Conservation (phyloP, 2,888 invertebrate species). For the Cheilosia grossa region DNA sequence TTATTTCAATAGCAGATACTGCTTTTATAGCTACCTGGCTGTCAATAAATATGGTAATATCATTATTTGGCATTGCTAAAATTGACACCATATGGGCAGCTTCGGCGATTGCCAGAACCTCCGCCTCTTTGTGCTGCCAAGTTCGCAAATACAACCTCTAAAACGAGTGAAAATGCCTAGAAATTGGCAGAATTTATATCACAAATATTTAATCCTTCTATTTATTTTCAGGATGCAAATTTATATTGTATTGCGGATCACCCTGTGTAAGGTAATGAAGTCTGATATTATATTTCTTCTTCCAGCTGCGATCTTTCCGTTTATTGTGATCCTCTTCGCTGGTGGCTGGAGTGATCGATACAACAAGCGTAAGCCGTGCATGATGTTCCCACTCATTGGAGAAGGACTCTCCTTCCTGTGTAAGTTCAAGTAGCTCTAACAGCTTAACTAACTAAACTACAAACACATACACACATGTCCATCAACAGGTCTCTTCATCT, state of each 20-base stretch:
- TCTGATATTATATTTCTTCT: constrained; percentile 6
- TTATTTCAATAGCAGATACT: too few species aligned
- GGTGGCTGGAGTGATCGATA: constrained; percentile 83
- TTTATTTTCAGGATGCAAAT: neutral
- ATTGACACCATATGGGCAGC: too few species aligned
- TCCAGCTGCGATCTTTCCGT: constrained; percentile 81
- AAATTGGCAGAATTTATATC: neutral
- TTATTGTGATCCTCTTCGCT: constrained; percentile 82
- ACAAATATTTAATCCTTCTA: neutral
- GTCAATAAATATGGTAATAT: too few species aligned
- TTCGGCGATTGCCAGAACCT: too few species aligned
- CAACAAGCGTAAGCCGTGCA: constrained; percentile 82
- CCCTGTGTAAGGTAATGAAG: too few species aligned
- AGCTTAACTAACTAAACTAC: neutral
- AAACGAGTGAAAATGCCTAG: neutral
- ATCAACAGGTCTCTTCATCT: constrained; percentile 80
- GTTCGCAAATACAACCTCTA: neutral
- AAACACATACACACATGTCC: too few species aligned
- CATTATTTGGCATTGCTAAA: too few species aligned
- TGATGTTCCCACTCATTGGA: constrained; percentile 82
- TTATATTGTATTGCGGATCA: neutral
- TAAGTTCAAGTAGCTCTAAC: constrained; percentile 73
- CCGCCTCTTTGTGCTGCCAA: neutral
- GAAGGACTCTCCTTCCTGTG: constrained; percentile 80
- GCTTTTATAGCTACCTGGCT: too few species aligned